A percentile compares a stretch with the other conserved stretches of the same genome.
Evolutionary conservation across 2,888 invertebrate species (phyloP).

Genomic region (Catotricha subobsoleta): DNA sequence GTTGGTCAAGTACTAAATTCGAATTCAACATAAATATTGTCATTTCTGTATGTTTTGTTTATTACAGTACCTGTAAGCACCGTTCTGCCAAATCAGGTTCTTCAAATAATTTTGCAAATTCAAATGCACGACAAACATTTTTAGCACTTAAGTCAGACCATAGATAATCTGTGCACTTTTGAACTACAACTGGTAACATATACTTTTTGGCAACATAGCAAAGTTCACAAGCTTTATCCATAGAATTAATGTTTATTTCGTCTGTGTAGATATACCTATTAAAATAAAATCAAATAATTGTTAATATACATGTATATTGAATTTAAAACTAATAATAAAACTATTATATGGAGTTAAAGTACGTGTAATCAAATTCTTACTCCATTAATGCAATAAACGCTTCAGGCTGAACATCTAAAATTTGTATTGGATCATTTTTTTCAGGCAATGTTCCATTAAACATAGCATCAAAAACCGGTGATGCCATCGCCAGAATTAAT

Average conservation of each 20-base stretch:
- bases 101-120: slow-evolving; percentile 71
- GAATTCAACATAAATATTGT: no score
- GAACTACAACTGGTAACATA: slow-evolving; percentile 65
- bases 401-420: slow-evolving; percentile 70
- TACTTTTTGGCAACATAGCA: slow-evolving; percentile 82
- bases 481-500: slow-evolving; percentile 66
- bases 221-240: slow-evolving; percentile 71
- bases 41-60: no score
- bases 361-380: no score
- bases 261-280: slow-evolving; percentile 67
- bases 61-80: slow-evolving; percentile 44
- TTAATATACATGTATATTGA: background rate
- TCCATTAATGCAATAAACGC: slow-evolving; percentile 66
- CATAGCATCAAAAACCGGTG: slow-evolving; percentile 79
- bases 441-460: slow-evolving; percentile 72
- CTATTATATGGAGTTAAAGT: no score
- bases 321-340: no score
- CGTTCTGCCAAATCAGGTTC: slow-evolving; percentile 65
- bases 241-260: slow-evolving; percentile 57
- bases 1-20: no score
- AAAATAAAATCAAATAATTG: slow-evolving; percentile 11
- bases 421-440: slow-evolving; percentile 56
- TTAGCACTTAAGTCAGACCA: slow-evolving; percentile 50
- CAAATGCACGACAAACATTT: slow-evolving; percentile 70
- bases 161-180: slow-evolving; percentile 66